Conservation (phyloP, 2,113 vertebrate genomes). For the Phainopepla nitens region DNA sequence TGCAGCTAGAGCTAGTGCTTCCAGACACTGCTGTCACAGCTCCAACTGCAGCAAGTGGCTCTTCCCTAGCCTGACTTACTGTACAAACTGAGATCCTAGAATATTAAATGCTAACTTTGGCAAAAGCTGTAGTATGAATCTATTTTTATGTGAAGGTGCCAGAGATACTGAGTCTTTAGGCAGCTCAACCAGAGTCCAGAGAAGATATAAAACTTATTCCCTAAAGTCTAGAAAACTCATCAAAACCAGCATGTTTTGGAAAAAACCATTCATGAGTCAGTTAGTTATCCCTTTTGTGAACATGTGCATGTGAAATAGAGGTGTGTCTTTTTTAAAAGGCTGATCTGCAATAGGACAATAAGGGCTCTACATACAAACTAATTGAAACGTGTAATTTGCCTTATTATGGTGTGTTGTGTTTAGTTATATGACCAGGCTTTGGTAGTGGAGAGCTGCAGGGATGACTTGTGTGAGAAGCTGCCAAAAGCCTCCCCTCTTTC, state of each 20-base stretch:
- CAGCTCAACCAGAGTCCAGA: not conserved
- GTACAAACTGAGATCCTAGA: not conserved
- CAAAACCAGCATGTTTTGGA: not conserved
- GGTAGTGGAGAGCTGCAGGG: fast-evolving
- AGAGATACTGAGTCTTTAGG: not conserved
- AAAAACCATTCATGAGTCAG: not conserved
- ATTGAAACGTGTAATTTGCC: not conserved
- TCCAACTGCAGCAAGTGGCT: not conserved
- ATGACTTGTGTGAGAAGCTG: not conserved
- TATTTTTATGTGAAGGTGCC: not conserved
- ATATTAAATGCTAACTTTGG: not conserved
- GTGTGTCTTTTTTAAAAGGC: not conserved
- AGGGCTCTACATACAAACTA: not conserved
- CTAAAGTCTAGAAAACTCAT: not conserved
- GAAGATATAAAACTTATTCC: not conserved
- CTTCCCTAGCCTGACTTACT: not conserved
- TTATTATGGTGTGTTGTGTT: not conserved
- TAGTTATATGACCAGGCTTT: not conserved
- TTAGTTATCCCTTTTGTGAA: not conserved
- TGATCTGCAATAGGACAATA: not conserved
- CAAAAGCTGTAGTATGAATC: not conserved
- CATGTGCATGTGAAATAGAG: not conserved
- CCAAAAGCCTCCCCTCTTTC: not conserved
- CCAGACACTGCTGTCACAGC: not conserved
- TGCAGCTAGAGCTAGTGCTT: not conserved